Conservation (phyloP, 2,888 invertebrate species). For the Stratiomys singularior region DNA sequence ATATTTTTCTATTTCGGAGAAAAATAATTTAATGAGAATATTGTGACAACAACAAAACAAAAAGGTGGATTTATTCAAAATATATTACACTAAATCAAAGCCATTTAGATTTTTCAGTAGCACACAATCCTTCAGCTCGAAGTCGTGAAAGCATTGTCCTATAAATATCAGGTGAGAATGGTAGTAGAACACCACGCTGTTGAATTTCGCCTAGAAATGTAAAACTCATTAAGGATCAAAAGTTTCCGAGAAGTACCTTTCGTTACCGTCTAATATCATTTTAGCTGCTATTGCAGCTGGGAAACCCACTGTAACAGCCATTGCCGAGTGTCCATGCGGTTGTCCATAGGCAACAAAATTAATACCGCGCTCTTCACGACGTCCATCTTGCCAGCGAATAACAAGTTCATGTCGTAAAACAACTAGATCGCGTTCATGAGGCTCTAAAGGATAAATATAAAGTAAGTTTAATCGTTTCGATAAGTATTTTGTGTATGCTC, state of each 20-base stretch:
- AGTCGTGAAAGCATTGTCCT: constrained; percentile 89
- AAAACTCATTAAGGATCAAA: neutral
- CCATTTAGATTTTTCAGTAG: constrained; percentile 73
- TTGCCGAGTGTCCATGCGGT: constrained; percentile 86
- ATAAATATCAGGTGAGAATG: constrained; percentile 93
- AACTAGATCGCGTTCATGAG: constrained; percentile 91
- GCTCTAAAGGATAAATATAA: constrained; percentile 63
- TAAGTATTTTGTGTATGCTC: constrained; percentile 50
- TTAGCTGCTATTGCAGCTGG: constrained; percentile 96
- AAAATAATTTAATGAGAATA: no score
- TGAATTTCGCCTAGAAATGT: constrained; percentile 83
- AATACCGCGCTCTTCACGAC: constrained; percentile 81
- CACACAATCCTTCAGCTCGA: constrained; percentile 82
- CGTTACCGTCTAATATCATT: constrained; percentile 88
- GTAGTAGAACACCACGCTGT: constrained; percentile 90
- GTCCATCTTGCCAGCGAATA: constrained; percentile 90
- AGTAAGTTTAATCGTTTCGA: neutral
- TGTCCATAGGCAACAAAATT: constrained; percentile 93
- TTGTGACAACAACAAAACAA: no score
- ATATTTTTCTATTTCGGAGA: no score
- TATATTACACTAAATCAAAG: constrained; percentile 2
- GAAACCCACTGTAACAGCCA: constrained; percentile 93
- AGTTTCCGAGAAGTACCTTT: neutral
- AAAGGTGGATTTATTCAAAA: no score
- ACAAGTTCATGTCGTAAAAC: constrained; percentile 93